Evolutionary conservation across 2,797 vertebrate genomes (phyloP), one percentile per base, ranked within the genome.

Genomic region (Saguinus oedipus): DNA sequence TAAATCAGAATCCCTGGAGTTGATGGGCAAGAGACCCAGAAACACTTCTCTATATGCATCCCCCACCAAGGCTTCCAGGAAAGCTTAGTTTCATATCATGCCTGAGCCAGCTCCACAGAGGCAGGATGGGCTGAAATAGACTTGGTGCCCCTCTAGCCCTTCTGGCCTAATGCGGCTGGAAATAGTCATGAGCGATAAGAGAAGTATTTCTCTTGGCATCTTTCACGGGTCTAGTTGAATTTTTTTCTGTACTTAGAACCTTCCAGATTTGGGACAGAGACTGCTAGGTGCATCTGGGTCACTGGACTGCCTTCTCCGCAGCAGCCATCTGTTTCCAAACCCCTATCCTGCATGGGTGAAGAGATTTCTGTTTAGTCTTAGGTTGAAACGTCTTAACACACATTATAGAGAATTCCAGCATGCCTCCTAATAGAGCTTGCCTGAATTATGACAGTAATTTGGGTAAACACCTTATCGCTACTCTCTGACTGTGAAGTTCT

Each of bases 361-460:
- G 70, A 90, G 57, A 39, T 75, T 92, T 96, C 81, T 85, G 72
- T 88, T 72, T 39, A 78, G 14, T 72, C 46, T 75, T 95, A 89
- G 70, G 74, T 93, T 96, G 93, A 84, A 82, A 46, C 44, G 50
- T 92, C 94, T 94, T 93, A 93, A 85, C 87, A 72, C 44, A 64
- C 17, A 80, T 85, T 90, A 72, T 11, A 92, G 90, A 95, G 94
- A 95, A 92, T 80, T 90, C 84, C 46, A 75, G 57, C 42, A 72
- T 59, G 72, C 64, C 96, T 96, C 59, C 82, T 90, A 95, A 90
- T 90, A 74, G 84, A 95, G 92, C 79, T 95, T 96, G 74, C 87
- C 93, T 98, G 96, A 98, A 92, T 97, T 96, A 97, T 95, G 96
- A 96, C 94, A 94, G 95, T 70, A 97, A 97, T 97, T 96, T 97